A percentile compares a stretch with the other conserved stretches of the same genome.
phyloP scores from a whole-genome alignment of 2,113 vertebrate species.

The Menidia beryllina region DNA sequence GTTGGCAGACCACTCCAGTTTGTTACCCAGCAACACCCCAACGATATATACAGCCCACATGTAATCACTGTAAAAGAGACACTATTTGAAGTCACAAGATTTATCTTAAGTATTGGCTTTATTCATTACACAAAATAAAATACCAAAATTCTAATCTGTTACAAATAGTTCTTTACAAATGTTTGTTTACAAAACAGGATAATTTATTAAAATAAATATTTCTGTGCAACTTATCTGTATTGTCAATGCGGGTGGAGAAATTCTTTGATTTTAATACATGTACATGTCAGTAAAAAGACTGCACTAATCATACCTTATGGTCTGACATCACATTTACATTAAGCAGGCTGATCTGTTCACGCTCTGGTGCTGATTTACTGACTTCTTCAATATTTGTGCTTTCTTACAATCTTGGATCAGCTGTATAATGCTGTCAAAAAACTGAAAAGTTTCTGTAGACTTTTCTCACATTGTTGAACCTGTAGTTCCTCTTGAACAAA shows the following conservation, averaged over 20 bases:
- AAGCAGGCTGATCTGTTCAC: conserved; percentile 11
- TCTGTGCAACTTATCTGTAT: conserved; percentile 63
- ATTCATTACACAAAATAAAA: conserved; percentile 75
- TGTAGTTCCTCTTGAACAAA: conserved; percentile 25
- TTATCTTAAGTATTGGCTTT: conserved; percentile 28
- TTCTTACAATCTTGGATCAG: conserved; percentile 26
- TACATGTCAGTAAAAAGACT: conserved; percentile 29
- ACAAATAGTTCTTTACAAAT: conserved; percentile 72
- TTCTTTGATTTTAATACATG: conserved; percentile 9
- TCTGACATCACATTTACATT: conserved; percentile 29
- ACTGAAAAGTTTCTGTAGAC: conserved; percentile 6
- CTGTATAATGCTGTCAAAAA: too few species aligned
- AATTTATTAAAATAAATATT: conserved; percentile 80
- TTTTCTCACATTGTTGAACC: conserved; percentile 39
- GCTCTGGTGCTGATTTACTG: conserved; percentile 9
- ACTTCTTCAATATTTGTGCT: not conserved
- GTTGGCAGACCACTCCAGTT: too few species aligned
- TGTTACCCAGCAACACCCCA: too few species aligned
- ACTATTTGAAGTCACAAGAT: not conserved
- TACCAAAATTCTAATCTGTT: conserved; percentile 54
- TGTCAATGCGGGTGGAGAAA: conserved; percentile 57
- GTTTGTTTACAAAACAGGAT: conserved; percentile 69
- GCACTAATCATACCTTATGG: conserved; percentile 11
- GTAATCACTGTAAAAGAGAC: too few species aligned
- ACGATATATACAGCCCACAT: too few species aligned